These are phyloP conservation scores for Myotis yumanensis DNA, from an alignment of 2,113 vertebrate genomes.

Conservation along the genomic window DNA sequence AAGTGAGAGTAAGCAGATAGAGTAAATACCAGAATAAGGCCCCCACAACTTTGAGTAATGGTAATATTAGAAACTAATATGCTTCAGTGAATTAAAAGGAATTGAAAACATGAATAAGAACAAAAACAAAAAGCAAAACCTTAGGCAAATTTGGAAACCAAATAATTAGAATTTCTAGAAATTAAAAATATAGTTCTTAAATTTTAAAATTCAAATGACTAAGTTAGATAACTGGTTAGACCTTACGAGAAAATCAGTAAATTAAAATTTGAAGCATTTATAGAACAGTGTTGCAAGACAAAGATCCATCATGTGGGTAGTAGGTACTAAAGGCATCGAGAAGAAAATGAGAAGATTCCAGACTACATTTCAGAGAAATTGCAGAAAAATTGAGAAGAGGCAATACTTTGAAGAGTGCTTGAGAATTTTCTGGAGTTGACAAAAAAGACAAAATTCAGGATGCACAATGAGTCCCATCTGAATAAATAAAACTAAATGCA, in stretches of 20 bases:
- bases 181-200: not conserved
- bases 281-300: not conserved
- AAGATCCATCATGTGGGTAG: not conserved
- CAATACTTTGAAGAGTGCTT: not conserved
- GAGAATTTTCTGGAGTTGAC: not conserved
- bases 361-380: not conserved
- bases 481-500: conserved; percentile 11
- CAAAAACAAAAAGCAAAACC: not conserved
- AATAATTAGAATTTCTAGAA: conserved; percentile 12
- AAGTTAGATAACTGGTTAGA: not conserved
- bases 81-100: not conserved
- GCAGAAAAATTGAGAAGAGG: not conserved
- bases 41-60: not conserved
- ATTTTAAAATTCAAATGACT: conserved; percentile 40
- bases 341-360: not conserved
- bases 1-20: not conserved
- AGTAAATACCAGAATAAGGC: not conserved
- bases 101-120: conserved; percentile 18
- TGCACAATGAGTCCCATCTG: not conserved
- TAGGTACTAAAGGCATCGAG: not conserved
- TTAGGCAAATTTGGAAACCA: not conserved
- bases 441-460: conserved; percentile 16
- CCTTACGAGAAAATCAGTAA: conserved; percentile 16
- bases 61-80: not conserved
- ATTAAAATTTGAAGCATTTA: not conserved